Conservation (phyloP, 2,888 invertebrate genomes). For the Eremobia ochroleuca region DNA sequence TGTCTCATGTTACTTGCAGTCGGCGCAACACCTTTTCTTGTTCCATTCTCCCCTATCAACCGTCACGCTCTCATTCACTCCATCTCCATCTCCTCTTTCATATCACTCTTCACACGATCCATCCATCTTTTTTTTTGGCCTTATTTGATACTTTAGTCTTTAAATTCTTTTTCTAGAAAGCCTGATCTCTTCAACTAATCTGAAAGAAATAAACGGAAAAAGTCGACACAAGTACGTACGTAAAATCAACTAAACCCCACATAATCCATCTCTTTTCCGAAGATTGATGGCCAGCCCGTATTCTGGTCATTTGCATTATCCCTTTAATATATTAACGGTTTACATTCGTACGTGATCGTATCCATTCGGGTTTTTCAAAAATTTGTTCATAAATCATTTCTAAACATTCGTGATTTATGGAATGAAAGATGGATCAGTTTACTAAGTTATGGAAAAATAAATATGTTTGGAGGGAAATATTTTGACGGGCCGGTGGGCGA, state of each 20-base stretch:
- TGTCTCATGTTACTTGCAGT: too few relatives aligned
- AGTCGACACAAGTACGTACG: background rate
- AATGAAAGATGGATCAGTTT: constrained; percentile 4
- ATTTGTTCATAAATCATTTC: constrained; percentile 22
- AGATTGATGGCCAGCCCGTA: constrained; percentile 50
- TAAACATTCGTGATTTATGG: constrained; percentile 46
- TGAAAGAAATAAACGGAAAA: background rate
- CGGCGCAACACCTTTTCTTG: background rate
- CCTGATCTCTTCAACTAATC: background rate
- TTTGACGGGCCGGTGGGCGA: background rate
- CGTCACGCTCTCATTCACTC: too few relatives aligned
- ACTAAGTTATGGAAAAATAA: constrained; percentile 22
- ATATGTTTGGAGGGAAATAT: background rate
- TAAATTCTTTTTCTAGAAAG: background rate
- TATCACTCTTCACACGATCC: background rate
- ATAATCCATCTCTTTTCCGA: constrained; percentile 36
- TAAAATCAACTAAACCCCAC: constrained; percentile 24
- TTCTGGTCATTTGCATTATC: constrained; percentile 45
- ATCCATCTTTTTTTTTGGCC: background rate
- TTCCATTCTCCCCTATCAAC: background rate
- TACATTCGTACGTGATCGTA: constrained; percentile 41
- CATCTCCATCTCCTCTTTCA: background rate
- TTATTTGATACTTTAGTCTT: background rate
- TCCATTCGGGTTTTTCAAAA: constrained; percentile 9
- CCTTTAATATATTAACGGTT: constrained; percentile 29